Conservation (phyloP, 2,797 vertebrate species). For the Mionectes olivaceus region DNA sequence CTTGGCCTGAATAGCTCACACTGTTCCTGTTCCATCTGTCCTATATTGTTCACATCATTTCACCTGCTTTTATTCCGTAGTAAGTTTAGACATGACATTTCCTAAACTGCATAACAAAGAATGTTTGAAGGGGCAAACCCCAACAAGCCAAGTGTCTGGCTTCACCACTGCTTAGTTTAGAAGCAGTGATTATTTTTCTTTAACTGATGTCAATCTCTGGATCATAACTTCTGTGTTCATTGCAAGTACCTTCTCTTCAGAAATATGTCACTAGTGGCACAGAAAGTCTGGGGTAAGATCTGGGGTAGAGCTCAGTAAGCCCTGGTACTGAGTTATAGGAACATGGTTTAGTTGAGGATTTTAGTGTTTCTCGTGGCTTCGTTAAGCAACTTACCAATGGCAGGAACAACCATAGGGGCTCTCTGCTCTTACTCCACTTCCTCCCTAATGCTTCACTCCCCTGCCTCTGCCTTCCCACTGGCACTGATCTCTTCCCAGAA, state of each 20-base stretch:
- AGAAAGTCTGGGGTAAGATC: neutral
- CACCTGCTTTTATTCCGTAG: neutral
- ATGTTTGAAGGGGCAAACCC: neutral
- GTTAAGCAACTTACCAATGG: neutral
- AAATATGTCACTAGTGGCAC: neutral
- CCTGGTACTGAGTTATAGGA: neutral
- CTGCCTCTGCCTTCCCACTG: neutral
- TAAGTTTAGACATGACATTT: neutral
- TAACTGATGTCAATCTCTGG: neutral
- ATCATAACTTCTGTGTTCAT: neutral
- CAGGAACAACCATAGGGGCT: neutral
- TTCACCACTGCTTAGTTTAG: neutral
- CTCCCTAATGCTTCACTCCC: neutral
- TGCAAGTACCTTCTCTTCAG: neutral
- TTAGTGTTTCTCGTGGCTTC: neutral
- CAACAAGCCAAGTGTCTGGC: neutral
- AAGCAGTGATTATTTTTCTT: neutral
- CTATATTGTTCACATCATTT: neutral
- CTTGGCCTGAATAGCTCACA: constrained; percentile 29
- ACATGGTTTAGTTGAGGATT: neutral
- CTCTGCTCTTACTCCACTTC: neutral
- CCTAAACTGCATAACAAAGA: neutral
- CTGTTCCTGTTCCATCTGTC: neutral
- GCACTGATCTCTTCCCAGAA: neutral
- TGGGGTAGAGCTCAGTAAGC: neutral